Evolutionary conservation across 2,797 vertebrate species (phyloP).

Genomic region (Emydoidea blandingii): DNA sequence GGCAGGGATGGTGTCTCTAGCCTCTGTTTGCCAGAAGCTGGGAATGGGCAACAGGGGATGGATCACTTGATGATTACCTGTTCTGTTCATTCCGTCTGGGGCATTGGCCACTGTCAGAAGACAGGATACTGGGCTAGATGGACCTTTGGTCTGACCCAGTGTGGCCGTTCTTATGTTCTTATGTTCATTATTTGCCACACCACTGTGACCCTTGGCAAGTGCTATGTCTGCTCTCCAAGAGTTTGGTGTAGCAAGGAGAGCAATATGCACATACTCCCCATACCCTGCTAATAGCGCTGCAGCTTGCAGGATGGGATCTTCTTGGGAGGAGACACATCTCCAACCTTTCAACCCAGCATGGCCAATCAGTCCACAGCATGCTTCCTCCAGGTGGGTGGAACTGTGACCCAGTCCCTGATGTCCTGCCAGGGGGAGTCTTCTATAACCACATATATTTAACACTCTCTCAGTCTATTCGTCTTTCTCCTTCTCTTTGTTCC

Average conservation of each 20-base stretch:
- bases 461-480: not conserved
- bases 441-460: not conserved
- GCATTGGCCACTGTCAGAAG: too few relatives aligned
- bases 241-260: not conserved
- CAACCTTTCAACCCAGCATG: not conserved
- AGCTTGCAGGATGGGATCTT: not conserved
- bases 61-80: too few relatives aligned
- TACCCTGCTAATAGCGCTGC: not conserved
- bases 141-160: too few relatives aligned
- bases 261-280: not conserved
- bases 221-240: not conserved
- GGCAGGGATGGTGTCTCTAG: too few relatives aligned
- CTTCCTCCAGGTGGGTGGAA: not conserved
- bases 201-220: not conserved
- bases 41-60: too few relatives aligned
- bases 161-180: too few relatives aligned
- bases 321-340: not conserved
- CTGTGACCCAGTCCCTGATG: not conserved
- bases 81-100: too few relatives aligned
- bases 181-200: not conserved
- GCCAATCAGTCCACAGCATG: not conserved
- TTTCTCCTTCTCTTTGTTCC: not conserved
- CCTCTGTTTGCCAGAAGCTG: too few relatives aligned
- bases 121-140: too few relatives aligned
- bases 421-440: rapidly evolving